These are phyloP conservation scores for Gonatopus flavifemur DNA, from an alignment of 1,140 invertebrate species.

Conservation along the genomic window DNA sequence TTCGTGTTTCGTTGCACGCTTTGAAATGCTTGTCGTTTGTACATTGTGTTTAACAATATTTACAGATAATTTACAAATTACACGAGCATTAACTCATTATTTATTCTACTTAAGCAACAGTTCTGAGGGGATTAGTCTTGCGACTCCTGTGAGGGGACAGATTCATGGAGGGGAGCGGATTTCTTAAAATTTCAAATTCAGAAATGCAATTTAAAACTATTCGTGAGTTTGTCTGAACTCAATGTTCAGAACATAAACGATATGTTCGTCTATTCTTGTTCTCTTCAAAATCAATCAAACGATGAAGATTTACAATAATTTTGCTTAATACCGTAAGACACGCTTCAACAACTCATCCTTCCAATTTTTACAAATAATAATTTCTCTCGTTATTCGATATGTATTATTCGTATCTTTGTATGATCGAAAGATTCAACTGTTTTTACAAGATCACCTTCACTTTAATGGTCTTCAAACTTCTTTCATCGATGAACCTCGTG, in stretches of 20 bases:
- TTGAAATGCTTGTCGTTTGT: slow-evolving; percentile 42
- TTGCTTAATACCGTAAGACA: no score
- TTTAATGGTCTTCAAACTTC: no score
- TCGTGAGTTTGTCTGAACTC: slow-evolving; percentile 40
- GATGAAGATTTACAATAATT: no score
- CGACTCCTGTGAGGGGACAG: slow-evolving; percentile 17
- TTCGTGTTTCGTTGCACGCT: slow-evolving; percentile 35
- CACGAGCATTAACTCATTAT: no score
- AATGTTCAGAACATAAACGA: slow-evolving; percentile 47
- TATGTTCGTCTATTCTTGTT: slow-evolving; percentile 42
- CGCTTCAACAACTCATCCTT: slow-evolving; percentile 7
- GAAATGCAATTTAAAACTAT: slow-evolving; percentile 40
- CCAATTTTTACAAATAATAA: slow-evolving; percentile 19
- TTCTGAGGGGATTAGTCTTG: slow-evolving; percentile 36
- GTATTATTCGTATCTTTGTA: slow-evolving; percentile 44
- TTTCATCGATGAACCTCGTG: no score
- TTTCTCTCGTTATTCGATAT: slow-evolving; percentile 34
- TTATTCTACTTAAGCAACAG: slow-evolving; percentile 32
- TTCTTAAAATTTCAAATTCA: slow-evolving; percentile 33
- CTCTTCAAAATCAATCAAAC: no score
- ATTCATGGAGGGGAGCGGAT: slow-evolving; percentile 16
- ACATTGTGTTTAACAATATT: slow-evolving; percentile 54
- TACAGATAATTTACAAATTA: slow-evolving; percentile 52
- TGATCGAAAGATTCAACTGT: no score
- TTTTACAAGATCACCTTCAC: no score